phyloP scores from a whole-genome alignment of 2,797 vertebrate species.

The Galagoides demidoff region DNA sequence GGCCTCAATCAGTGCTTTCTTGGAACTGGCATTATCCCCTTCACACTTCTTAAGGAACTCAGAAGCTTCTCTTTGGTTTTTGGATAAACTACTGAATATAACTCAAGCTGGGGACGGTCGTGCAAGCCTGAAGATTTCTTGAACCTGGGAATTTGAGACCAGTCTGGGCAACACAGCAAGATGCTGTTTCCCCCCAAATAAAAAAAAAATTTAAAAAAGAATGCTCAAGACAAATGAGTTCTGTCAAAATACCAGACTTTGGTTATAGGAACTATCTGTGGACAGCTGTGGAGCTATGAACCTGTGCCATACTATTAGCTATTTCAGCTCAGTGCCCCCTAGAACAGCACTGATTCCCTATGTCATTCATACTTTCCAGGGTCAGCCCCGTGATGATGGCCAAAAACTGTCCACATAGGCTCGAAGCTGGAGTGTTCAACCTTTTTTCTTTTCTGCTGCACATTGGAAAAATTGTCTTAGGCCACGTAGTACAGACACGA shows the following conservation, averaged over 20 bases:
- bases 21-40: no score
- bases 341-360: background rate
- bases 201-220: background rate
- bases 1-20: background rate
- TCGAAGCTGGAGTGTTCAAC: background rate
- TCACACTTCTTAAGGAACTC: background rate
- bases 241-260: background rate
- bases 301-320: background rate
- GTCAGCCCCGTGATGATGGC: background rate
- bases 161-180: background rate
- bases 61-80: background rate
- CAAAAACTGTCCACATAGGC: background rate
- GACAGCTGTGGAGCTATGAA: background rate
- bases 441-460: no score
- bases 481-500: no score
- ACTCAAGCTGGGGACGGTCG: background rate
- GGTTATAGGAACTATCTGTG: no score
- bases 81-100: background rate
- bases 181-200: background rate
- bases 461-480: no score
- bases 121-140: background rate
- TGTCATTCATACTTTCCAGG: background rate
- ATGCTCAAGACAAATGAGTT: background rate
- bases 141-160: background rate
- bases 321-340: background rate